Evolutionary conservation across 2,113 vertebrate genomes (phyloP).

Genomic region (Fregetta grallaria): DNA sequence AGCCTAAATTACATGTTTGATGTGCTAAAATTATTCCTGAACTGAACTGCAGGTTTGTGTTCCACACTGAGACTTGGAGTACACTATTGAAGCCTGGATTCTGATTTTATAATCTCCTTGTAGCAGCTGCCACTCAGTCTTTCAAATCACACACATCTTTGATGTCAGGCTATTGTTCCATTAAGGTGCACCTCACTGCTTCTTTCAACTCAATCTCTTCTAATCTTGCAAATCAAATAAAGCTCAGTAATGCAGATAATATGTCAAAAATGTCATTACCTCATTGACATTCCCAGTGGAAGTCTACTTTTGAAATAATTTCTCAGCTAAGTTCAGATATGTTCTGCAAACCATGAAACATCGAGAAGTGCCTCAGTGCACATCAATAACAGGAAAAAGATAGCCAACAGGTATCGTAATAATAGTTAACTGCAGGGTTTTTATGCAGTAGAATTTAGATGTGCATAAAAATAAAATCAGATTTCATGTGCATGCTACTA

Average conservation of each 20-base stretch:
- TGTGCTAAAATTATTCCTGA: not conserved
- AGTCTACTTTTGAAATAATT: constrained; percentile 64
- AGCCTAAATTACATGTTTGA: not conserved
- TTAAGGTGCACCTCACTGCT: constrained; percentile 46
- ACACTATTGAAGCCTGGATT: not conserved
- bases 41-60: not conserved
- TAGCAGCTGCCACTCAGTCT: constrained; percentile 30
- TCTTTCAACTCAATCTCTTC: constrained; percentile 49
- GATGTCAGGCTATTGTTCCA: constrained; percentile 54
- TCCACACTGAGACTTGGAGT: not conserved
- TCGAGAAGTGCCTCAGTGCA: constrained; percentile 29
- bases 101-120: constrained; percentile 46
- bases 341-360: constrained; percentile 68
- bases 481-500: constrained; percentile 11
- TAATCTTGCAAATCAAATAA: constrained; percentile 70
- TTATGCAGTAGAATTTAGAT: constrained; percentile 41
- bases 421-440: constrained; percentile 41
- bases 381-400: constrained; percentile 42
- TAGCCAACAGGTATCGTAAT: not conserved
- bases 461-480: constrained; percentile 54
- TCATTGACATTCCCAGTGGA: constrained; percentile 65
- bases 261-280: constrained; percentile 54
- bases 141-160: constrained; percentile 30
- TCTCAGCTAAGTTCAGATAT: constrained; percentile 63
- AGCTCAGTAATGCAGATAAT: constrained; percentile 61